Evolutionary conservation across 53 echinoderm and acorn worm species (phyloP).

Genomic region (Mesocentrotus franciscanus): DNA sequence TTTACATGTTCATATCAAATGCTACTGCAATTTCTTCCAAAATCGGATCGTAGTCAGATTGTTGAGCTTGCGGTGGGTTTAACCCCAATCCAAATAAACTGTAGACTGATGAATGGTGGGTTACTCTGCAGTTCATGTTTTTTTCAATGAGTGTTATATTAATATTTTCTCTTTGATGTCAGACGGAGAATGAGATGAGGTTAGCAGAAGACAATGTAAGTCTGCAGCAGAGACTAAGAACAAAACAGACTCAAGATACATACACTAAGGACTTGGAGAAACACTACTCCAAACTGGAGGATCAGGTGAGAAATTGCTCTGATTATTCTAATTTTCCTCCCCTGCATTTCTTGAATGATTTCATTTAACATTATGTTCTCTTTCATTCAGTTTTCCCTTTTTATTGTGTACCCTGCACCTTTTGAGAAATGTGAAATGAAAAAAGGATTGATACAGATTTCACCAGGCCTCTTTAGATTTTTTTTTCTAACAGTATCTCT

Average conservation of each 20-base stretch:
- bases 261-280: constrained; percentile 82
- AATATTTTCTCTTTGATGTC: background rate
- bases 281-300: constrained; percentile 76
- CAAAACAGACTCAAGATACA: constrained; percentile 74
- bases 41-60: too few relatives aligned
- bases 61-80: too few relatives aligned
- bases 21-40: too few relatives aligned
- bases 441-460: too few relatives aligned
- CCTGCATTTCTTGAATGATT: background rate
- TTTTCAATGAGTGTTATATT: background rate
- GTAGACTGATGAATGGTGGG: too few relatives aligned
- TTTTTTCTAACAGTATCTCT: too few relatives aligned
- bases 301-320: constrained; percentile 65
- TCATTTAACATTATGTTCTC: background rate
- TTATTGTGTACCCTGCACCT: background rate
- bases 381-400: background rate
- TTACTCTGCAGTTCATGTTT: too few relatives aligned
- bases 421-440: background rate
- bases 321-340: background rate
- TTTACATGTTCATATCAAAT: too few relatives aligned
- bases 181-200: constrained; percentile 86
- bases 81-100: too few relatives aligned
- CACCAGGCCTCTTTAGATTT: too few relatives aligned
- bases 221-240: constrained; percentile 78
- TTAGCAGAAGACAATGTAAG: constrained; percentile 81